Percentiles rank a stretch among this genome's conserved stretches.
Evolutionary conservation across 1,140 invertebrate species (phyloP).

Genomic region (fruit fly (Drosophila melanogaster)): Release_6_plus_ISO1_MT NT_033777.3:16999001-16999500

Average conservation of each 20-base stretch:
- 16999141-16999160: conserved; percentile 69
- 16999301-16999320: conserved; percentile 31
- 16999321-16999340: conserved; percentile 26
- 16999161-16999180: conserved; percentile 85
- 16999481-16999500: conserved; percentile 92
- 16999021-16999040: conserved; percentile 85
- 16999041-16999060: conserved; percentile 91
- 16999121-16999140: conserved; percentile 56
- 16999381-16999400: conserved; percentile 76
- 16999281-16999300: conserved; percentile 23
- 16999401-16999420: conserved; percentile 68
- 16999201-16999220: conserved; percentile 88
- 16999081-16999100: conserved; percentile 87
- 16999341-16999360: conserved; percentile 43
- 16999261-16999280: conserved; percentile 2
- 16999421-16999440: conserved; percentile 65
- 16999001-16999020: background rate
- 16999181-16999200: conserved; percentile 88
- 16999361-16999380: conserved; percentile 76
- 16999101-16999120: conserved; percentile 3
- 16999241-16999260: conserved; percentile 69
- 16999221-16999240: conserved; percentile 86
- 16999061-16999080: conserved; percentile 94
- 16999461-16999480: background rate
- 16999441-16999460: conserved; percentile 25